Evolutionary conservation across 2,888 invertebrate species (phyloP), one percentile per base, ranked within the genome.

Genomic region (Endotricha flammealis): DNA sequence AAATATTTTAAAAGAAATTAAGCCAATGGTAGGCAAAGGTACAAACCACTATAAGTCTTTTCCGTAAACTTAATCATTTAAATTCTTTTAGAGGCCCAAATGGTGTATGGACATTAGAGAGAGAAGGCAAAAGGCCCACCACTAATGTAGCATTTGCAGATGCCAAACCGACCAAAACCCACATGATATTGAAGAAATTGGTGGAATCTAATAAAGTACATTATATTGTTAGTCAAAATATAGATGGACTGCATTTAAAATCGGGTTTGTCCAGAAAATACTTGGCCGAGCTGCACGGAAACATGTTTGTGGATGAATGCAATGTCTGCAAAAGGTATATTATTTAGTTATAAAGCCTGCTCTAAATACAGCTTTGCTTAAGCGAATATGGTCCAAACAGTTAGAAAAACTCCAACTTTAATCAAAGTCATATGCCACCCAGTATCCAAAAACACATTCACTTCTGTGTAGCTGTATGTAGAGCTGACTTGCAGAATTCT

Each of bases 291-390:
- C 87, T 99, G 29, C 99, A 99, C 87, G 99, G 99, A 1, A 98
- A 99, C 74, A 98, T 99, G 94, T 99, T 97, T 81, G 89, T 95
- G 17, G 97, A 98, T 70, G 93, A 97, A 66, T 99, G 99, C 70
- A 91, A 92, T 65, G 89, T 92, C 53, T 99, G 99, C 81, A 92
- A 93, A 73, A 91, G 89, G 92, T 92, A 79, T 37, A 79, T 37
- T 33, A 29, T 17, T 9, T 35, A 1, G 10, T 13, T 33, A 8
- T 30, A 24, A 10, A n/a, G n/a, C n/a, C n/a, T n/a, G n/a, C n/a
- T n/a, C n/a, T n/a, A n/a, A n/a, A n/a, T n/a, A n/a, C n/a, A n/a
- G n/a, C n/a, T n/a, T n/a, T n/a, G n/a, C n/a, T n/a, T n/a, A n/a
- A n/a, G n/a, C n/a, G n/a, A n/a, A n/a, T n/a, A n/a, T n/a, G n/a